Evolutionary conservation across 2,113 vertebrate genomes (phyloP), one percentile per base, ranked within the genome.

Genomic region (Elaphurus davidianus): DNA sequence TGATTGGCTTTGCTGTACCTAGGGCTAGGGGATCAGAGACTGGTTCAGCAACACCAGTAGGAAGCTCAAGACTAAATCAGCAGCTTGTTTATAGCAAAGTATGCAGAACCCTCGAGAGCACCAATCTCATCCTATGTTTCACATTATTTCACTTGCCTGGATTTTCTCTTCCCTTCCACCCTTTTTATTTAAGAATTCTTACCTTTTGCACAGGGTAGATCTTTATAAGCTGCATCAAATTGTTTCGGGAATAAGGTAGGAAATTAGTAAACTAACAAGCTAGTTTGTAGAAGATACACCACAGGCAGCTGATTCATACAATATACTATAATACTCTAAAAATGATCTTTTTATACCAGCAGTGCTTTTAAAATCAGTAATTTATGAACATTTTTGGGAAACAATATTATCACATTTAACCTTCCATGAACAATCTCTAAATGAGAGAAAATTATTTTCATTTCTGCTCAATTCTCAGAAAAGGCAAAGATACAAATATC

Each of bases 91-190:
- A 64, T 1, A 88, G n/a, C 50, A 95, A 36, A 91, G 50, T 3
- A 81, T 0, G 5, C 7, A 85, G 74, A 82, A 57, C 28, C 14
- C 52, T 28, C 7, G 5, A 55, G 64, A 60, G 54, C 4, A 47
- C 25, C 45, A 88, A 54, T 76, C 27, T 74, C 54, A 93, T 10
- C 21, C 57, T 36, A 93, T 47, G 36, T 74, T 96, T 74, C n/a
- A 94, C 47, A 84, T 94, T 59, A 76, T 85, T 81, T 84, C 59
- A 64, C 19, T 85, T 87, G 64, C 45, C 64, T 78, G 33, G 19
- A 87, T 90, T 96, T 98, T 92, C 86, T 23, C 25, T 97, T 98
- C 28, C 33, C 50, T 97, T 83, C 28, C 28, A 90, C 30, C 2
- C 28, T 94, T 50, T 1, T 45, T 79, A 94, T 8, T 23, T 36